phyloP scores from a whole-genome alignment of 2,888 invertebrate genomes.

The Argyra leucocephala region DNA sequence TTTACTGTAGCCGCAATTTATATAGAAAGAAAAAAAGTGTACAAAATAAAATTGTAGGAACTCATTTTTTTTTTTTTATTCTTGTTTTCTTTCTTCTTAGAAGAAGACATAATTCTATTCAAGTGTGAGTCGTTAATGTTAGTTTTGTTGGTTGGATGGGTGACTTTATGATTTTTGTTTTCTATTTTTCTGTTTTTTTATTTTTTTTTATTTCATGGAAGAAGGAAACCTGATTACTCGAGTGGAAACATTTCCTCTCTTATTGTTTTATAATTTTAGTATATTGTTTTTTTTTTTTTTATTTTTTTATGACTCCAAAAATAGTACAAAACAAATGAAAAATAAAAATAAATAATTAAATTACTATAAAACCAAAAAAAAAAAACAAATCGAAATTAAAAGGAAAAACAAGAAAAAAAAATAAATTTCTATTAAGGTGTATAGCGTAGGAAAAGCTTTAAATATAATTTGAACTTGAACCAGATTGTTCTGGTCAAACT shows the following conservation, averaged over 20 bases:
- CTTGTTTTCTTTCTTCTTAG: too few relatives aligned
- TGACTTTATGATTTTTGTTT: not conserved
- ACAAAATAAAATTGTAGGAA: too few relatives aligned
- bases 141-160: not conserved
- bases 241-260: not conserved
- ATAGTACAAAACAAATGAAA: not conserved
- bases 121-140: not conserved
- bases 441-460: too few relatives aligned
- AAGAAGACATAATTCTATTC: not conserved
- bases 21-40: too few relatives aligned
- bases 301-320: not conserved
- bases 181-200: not conserved
- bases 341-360: too few relatives aligned
- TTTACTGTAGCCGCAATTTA: not conserved
- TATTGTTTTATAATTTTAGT: not conserved
- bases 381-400: too few relatives aligned
- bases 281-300: too few relatives aligned
- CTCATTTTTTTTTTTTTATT: too few relatives aligned
- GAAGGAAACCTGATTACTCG: conserved; percentile 1
- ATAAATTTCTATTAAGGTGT: too few relatives aligned
- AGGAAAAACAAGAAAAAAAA: not conserved
- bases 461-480: too few relatives aligned
- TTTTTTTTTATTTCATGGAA: not conserved
- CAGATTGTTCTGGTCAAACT: too few relatives aligned
- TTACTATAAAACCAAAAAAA: too few relatives aligned